These are phyloP conservation scores for Plutomurus gul DNA, from an alignment of 1,140 invertebrate genomes.

Conservation along the genomic window DNA sequence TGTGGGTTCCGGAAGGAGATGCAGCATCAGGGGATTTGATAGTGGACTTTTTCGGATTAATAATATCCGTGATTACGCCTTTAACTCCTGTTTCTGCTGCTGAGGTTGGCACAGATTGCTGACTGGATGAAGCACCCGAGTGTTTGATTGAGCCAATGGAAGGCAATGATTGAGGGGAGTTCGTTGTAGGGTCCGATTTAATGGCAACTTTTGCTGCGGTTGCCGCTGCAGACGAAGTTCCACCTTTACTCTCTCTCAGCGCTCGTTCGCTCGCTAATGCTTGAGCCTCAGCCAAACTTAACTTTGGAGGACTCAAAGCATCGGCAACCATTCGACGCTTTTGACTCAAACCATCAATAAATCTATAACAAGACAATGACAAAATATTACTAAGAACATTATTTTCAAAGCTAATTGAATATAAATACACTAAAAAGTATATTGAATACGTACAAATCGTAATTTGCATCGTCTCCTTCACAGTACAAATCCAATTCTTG, in stretches of 20 bases:
- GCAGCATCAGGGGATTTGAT: neutral
- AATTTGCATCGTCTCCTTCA: constrained; percentile 89
- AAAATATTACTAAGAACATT: neutral
- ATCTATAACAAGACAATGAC: constrained; percentile 58
- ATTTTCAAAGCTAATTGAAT: neutral
- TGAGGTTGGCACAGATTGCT: neutral
- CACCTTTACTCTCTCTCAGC: constrained; percentile 35
- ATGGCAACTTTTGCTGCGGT: constrained; percentile 35
- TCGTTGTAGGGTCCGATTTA: neutral
- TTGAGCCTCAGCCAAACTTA: constrained; percentile 45
- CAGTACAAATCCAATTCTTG: constrained; percentile 81
- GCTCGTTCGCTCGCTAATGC: constrained; percentile 44
- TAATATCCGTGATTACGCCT: neutral
- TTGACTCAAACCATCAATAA: constrained; percentile 74
- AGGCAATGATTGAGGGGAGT: constrained; percentile 53
- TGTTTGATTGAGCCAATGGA: constrained; percentile 55
- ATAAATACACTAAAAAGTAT: neutral
- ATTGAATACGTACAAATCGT: constrained; percentile 68
- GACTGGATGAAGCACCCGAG: neutral
- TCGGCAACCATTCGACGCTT: constrained; percentile 73
- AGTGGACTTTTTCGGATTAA: constrained; percentile 2
- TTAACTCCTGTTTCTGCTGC: neutral
- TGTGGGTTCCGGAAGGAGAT: neutral
- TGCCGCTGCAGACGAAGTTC: constrained; percentile 33
- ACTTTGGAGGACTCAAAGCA: constrained; percentile 56